A percentile compares a stretch with the other conserved stretches of the same genome.
Evolutionary conservation across 2,113 vertebrate species (phyloP).

Genomic region (Stigmatopora nigra): DNA sequence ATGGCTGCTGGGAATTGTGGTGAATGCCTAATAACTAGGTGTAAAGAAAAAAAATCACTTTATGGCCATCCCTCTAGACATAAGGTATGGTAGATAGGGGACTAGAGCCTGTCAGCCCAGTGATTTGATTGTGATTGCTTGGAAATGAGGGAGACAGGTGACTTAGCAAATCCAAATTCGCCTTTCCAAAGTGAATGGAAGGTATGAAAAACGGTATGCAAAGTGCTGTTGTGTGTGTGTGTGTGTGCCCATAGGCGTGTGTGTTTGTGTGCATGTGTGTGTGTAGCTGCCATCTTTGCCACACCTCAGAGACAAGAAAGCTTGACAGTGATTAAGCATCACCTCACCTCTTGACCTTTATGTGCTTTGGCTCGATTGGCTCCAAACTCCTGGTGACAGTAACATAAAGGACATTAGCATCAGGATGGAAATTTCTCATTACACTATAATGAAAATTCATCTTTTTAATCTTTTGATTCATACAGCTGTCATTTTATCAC

Average conservation of each 20-base stretch:
- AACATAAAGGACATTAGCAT: not conserved
- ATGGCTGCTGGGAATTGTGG: constrained; percentile 51
- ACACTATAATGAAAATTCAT: not conserved
- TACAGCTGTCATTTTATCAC: not conserved
- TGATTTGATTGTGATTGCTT: constrained; percentile 58
- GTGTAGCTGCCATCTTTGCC: constrained; percentile 37
- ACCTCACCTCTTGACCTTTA: constrained; percentile 10
- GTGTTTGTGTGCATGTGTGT: constrained; percentile 36
- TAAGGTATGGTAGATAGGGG: constrained; percentile 40
- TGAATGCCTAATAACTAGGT: constrained; percentile 53
- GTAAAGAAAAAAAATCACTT: constrained; percentile 73
- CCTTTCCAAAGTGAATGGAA: constrained; percentile 57
- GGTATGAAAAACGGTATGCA: constrained; percentile 77
- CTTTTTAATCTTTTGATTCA: not conserved
- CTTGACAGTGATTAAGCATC: constrained; percentile 38
- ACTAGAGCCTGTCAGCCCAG: constrained; percentile 55
- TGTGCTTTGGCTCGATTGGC: not conserved
- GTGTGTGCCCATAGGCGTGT: constrained; percentile 13
- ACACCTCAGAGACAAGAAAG: constrained; percentile 22
- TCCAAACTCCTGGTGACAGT: not conserved
- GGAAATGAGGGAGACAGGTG: constrained; percentile 54
- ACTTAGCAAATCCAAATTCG: constrained; percentile 59
- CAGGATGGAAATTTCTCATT: not conserved
- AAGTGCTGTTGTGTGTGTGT: constrained; percentile 55
- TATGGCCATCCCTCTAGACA: constrained; percentile 69